Conservation (phyloP, 2,888 invertebrate species). For the Catocala fraxini region DNA sequence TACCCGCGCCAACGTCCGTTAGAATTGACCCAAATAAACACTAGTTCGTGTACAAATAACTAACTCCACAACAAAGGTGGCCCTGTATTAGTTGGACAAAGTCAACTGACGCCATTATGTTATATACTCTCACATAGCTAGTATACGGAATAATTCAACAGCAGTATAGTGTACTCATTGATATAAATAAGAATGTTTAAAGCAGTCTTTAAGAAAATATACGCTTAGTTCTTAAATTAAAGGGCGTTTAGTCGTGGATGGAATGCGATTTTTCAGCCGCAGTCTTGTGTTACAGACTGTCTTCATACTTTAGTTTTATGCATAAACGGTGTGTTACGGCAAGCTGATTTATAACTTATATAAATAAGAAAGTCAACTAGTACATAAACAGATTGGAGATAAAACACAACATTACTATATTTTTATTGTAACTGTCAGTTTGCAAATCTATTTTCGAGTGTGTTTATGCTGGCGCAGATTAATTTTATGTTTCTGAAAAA, state of each 20-base stretch:
- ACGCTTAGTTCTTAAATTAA: constrained; percentile 14
- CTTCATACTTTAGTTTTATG: constrained; percentile 7
- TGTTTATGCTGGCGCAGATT: neutral
- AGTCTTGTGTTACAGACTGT: constrained; percentile 11
- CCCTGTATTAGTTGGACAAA: constrained; percentile 32
- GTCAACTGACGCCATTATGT: constrained; percentile 23
- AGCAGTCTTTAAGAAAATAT: neutral
- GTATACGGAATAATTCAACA: constrained; percentile 1
- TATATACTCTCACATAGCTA: constrained; percentile 13
- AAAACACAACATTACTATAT: constrained; percentile 21
- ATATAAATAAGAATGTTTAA: neutral
- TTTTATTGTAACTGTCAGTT: constrained; percentile 19
- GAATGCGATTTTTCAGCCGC: constrained; percentile 12
- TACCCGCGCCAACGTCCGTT: constrained; percentile 40
- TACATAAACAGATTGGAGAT: constrained; percentile 17
- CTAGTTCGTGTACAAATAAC: constrained; percentile 48
- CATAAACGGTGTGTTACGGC: constrained; percentile 13
- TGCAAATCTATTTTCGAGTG: neutral
- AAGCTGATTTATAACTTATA: constrained; percentile 20
- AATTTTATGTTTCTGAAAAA: constrained; percentile 5
- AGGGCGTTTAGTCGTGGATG: constrained; percentile 4
- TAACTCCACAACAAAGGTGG: constrained; percentile 38
- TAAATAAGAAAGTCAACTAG: constrained; percentile 23
- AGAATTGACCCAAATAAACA: constrained; percentile 68
- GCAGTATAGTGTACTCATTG: neutral